Evolutionary conservation across 2,113 vertebrate species (phyloP).

Genomic region (Polyodon spathula): DNA sequence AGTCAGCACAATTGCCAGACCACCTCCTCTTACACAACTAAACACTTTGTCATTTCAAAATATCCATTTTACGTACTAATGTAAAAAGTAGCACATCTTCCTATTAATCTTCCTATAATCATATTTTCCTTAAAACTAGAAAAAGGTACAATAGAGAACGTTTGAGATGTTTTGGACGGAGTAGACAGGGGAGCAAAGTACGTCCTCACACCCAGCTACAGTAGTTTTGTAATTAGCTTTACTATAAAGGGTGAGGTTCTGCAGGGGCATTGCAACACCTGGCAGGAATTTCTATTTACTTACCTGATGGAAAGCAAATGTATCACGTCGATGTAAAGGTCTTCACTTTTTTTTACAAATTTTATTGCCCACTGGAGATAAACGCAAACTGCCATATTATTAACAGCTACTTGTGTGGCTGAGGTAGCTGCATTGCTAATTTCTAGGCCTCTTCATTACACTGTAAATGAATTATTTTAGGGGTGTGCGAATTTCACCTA

Average conservation of each 20-base stretch:
- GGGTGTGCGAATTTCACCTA: background rate
- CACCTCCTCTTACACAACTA: background rate
- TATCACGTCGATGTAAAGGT: background rate
- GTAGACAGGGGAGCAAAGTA: background rate
- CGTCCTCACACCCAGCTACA: background rate
- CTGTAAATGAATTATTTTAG: conserved; percentile 6
- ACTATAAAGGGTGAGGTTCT: background rate
- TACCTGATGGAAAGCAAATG: background rate
- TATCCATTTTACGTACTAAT: no score
- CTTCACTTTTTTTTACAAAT: background rate
- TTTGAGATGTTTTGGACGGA: background rate
- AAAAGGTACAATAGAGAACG: no score
- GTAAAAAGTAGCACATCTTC: no score
- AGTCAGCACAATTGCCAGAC: background rate
- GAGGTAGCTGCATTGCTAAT: background rate
- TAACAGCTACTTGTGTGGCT: background rate
- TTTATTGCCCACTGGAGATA: background rate
- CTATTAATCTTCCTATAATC: no score
- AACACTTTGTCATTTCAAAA: no score
- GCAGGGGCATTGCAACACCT: background rate
- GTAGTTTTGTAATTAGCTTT: background rate
- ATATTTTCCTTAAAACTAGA: no score
- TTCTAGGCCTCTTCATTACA: background rate
- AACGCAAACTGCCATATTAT: background rate
- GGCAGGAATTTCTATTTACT: background rate